Conservation (phyloP, 2,797 vertebrate species). For the Muraenolepis orangiensis region DNA sequence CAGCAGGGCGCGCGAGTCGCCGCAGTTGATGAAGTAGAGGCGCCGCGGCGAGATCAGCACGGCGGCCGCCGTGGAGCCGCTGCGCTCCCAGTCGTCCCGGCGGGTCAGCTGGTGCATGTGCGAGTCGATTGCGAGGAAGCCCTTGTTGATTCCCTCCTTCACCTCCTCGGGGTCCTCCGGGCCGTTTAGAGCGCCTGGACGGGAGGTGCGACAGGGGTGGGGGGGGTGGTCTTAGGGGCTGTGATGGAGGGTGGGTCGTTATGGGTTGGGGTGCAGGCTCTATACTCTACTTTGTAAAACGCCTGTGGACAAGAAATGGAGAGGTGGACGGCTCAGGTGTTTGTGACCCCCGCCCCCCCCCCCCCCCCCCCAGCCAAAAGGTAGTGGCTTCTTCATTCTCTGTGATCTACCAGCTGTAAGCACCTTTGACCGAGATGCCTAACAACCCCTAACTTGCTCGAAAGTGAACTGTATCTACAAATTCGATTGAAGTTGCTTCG, state of each 20-base stretch:
- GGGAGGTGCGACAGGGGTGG: neutral
- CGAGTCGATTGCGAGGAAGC: slow-evolving; percentile 73
- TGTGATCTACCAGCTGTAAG: no score
- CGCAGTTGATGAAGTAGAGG: slow-evolving; percentile 80
- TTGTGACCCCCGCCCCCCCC: no score
- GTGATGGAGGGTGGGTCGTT: neutral
- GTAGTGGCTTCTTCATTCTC: no score
- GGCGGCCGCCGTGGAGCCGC: slow-evolving; percentile 70
- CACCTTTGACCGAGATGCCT: no score
- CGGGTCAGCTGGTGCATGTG: slow-evolving; percentile 71
- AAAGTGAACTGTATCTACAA: no score
- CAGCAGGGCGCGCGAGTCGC: slow-evolving; percentile 77
- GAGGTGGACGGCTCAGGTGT: no score
- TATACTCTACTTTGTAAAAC: no score
- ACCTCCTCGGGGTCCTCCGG: slow-evolving; percentile 68
- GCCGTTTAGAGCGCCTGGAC: slow-evolving; percentile 52
- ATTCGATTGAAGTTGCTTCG: no score
- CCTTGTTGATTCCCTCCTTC: slow-evolving; percentile 69
- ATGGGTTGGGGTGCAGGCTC: neutral
- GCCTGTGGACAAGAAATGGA: neutral
- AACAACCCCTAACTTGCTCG: no score
- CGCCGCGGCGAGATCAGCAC: slow-evolving; percentile 67
- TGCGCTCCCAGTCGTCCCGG: slow-evolving; percentile 68
- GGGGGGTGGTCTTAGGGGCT: no score
- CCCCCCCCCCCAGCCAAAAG: no score